A percentile compares a stretch with the other conserved stretches of the same genome.
Conservation (phyloP, 2,888 invertebrate genomes). For the Lasioglossum zephyrum region DNA sequence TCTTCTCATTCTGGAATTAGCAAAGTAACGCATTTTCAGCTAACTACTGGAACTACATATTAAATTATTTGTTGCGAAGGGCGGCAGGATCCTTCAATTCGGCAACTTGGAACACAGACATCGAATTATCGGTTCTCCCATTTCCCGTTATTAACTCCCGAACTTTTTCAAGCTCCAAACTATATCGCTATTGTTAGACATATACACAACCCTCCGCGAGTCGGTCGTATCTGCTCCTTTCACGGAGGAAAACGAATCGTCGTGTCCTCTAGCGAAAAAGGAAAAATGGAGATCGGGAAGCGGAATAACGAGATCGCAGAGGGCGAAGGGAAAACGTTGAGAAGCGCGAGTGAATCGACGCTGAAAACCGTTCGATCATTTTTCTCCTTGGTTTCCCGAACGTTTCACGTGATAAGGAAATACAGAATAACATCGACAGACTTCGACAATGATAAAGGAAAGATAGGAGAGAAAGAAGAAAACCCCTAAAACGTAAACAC, state of each 20-base stretch:
- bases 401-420: constrained; percentile 65
- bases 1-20: no score
- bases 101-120: no score
- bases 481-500: constrained; percentile 53
- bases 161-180: not conserved
- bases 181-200: constrained; percentile 17
- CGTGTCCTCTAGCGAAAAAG: constrained; percentile 12
- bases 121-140: not conserved
- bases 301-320: constrained; percentile 10
- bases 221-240: constrained; percentile 23
- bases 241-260: constrained; percentile 30
- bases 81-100: not conserved
- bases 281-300: not conserved
- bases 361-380: constrained; percentile 61
- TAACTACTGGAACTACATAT: not conserved
- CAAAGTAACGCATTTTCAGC: no score
- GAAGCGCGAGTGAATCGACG: constrained; percentile 37
- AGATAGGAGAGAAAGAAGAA: constrained; percentile 19
- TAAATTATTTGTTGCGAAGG: not conserved
- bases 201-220: not conserved
- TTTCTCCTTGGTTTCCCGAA: constrained; percentile 64
- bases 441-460: not conserved
- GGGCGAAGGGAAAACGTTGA: constrained; percentile 39
- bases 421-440: constrained; percentile 59
- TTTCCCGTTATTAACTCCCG: not conserved